Evolutionary conservation across 2,888 invertebrate genomes (phyloP), one percentile per base, ranked within the genome.

Genomic region (Diarsia brunnea): DNA sequence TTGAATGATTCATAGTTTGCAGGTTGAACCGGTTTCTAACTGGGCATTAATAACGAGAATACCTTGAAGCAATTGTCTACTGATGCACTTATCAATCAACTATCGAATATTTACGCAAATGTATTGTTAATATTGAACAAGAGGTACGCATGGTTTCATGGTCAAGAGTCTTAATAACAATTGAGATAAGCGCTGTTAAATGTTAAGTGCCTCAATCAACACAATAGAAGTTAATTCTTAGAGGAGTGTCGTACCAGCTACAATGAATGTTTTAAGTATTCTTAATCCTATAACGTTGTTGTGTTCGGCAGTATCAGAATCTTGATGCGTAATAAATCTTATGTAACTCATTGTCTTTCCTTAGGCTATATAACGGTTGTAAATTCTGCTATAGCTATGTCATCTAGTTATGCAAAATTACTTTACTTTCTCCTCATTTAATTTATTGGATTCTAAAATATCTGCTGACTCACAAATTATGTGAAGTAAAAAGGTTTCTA

Each of bases 341-440:
- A 91, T 89, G 90, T 89, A 94, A 94, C 81, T 89, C 84, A 92
- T 94, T 94, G 92, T 94, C 90, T 90, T 88, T 79, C 81, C 84
- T 83, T 80, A 81, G 86, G 85, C 89, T 89, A 89, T 51, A 87
- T 73, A 83, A 81, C 53, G 79, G 84, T 84, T 88, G 89, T 90
- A 88, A 89, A 78, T 89, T 88, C 86, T 89, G 85, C 73, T 86
- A 87, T 81, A 81, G 65, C 78, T 82, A 83, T 27, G 53, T 68
- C 49, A 86, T 76, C 75, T 79, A 80, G 84, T 91, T 90, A 90
- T 89, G 90, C 90, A 90, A 91, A 91, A 90, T 89, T 84, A 91
- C 94, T 95, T 89, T 85, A 91, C 94, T 95, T 95, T 95, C 94
- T 93, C 92, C 87, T 89, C 11, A 70, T 77, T 73, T 19, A 75